Evolutionary conservation across 2,113 vertebrate genomes (phyloP), one percentile per base, ranked within the genome.

Genomic region (Gadus macrocephalus): DNA sequence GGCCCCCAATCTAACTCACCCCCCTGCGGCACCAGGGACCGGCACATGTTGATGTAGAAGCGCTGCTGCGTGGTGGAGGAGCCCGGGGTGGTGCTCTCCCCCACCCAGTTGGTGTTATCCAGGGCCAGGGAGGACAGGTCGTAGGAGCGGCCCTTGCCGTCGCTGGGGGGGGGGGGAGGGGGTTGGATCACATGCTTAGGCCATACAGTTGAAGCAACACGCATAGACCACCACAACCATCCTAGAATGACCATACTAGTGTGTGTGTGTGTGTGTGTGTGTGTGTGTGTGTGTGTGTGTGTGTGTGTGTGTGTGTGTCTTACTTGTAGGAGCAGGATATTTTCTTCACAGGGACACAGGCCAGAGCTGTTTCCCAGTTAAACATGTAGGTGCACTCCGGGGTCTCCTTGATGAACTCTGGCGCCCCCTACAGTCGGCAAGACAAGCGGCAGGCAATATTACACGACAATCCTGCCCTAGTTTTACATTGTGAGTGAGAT

Each of bases 21-120:
- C 3, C 80, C 76, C 56, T 95, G 92, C 0, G 90, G 94, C 2
- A 96, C 91, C 71, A 99, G 86, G 0, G 96, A 93, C 87, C 93
- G 94, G 93, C 97, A 99, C 27, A 99, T 90, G 0, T 98, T 98
- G 81, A 99, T 93, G 74, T 94, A 94, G 80, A 92, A 98, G 0
- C 67, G 82, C 64, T 89, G 93, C 12, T 85, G 62, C 0, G 76
- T 70, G 80, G 88, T 71, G 4, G 76, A 81, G 42, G 42, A 12
- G 42, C 42, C 42, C 9, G 42, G 9, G 2, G 42, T 84, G 0
- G 85, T 11, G 0, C 87, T 56, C 60, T 91, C 79, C 0, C 91
- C 93, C 67, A 95, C 92, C 96, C 96, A 99, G 75, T 98, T 98
- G 28, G 86, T 75, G 14, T 86, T 91, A 56, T 94, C 91, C 74